These are phyloP conservation scores for Sphaerophoria rueppellii DNA, from an alignment of 2,888 invertebrate species.

Conservation along the genomic window DNA sequence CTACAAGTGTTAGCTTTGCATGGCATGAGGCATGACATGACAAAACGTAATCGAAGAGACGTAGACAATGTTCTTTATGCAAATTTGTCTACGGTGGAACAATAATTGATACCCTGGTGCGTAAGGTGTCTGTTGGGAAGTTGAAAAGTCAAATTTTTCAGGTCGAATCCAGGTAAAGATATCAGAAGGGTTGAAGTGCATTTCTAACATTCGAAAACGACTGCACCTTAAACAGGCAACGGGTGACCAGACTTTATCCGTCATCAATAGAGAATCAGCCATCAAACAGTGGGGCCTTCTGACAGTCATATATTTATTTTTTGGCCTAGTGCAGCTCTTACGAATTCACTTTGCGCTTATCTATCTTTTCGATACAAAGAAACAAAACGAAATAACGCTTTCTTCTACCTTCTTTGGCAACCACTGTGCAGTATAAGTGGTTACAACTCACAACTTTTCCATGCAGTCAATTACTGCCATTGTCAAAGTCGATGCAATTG, in stretches of 20 bases:
- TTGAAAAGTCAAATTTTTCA: constrained; percentile 14
- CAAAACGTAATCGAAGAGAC: too few relatives aligned
- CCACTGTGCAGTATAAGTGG: not conserved
- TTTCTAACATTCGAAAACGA: constrained; percentile 52
- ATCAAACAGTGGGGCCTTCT: constrained; percentile 16
- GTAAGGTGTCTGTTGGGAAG: not conserved
- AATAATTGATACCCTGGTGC: not conserved
- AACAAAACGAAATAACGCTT: not conserved
- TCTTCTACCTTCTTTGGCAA: not conserved
- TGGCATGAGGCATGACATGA: constrained; percentile 9
- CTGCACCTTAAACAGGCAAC: constrained; percentile 18
- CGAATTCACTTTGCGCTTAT: too few relatives aligned
- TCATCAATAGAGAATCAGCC: not conserved
- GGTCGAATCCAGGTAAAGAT: constrained; percentile 35
- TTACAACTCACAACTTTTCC: not conserved
- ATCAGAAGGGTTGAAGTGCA: not conserved
- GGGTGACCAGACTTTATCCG: constrained; percentile 4
- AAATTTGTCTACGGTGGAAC: constrained; percentile 41
- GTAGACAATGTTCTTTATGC: constrained; percentile 49
- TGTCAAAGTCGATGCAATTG: constrained; percentile 36
- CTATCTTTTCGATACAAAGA: too few relatives aligned
- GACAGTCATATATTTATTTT: too few relatives aligned
- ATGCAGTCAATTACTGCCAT: not conserved
- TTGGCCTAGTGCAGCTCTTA: too few relatives aligned
- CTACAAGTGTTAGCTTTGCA: constrained; percentile 60